These are phyloP conservation scores for Sialis lutaria DNA, from an alignment of 2,888 invertebrate species.

Conservation along the genomic window DNA sequence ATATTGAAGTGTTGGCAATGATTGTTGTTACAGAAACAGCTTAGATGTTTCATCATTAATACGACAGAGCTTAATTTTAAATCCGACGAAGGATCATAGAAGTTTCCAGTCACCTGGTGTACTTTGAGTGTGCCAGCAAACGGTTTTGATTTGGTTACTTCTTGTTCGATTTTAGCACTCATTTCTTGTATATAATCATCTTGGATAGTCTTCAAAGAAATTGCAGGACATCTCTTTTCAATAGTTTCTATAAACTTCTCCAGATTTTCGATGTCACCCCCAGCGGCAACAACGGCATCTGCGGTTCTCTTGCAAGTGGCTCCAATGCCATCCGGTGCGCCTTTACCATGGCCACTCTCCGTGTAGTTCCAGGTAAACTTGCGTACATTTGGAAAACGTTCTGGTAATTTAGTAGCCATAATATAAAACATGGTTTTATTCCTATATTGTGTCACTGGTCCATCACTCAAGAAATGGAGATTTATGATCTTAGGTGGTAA, in stretches of 20 bases:
- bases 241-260: slow-evolving; percentile 10
- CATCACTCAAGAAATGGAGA: slow-evolving; percentile 13
- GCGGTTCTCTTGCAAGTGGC: slow-evolving; percentile 16
- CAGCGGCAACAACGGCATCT: slow-evolving; percentile 13
- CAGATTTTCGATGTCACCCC: slow-evolving; percentile 14
- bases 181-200: not conserved
- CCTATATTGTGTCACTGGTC: slow-evolving; percentile 16
- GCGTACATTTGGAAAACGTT: not conserved
- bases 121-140: slow-evolving; percentile 3
- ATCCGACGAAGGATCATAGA: slow-evolving; percentile 17
- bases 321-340: slow-evolving; percentile 17
- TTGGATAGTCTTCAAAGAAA: not conserved
- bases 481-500: slow-evolving; percentile 4
- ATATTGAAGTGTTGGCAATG: slow-evolving; percentile 2
- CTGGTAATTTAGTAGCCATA: slow-evolving; percentile 5
- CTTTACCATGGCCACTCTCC: slow-evolving; percentile 19
- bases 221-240: not conserved
- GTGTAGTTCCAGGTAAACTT: slow-evolving; percentile 15
- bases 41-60: slow-evolving; percentile 7
- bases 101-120: slow-evolving; percentile 17
- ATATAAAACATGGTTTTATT: slow-evolving; percentile 14
- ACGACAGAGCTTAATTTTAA: slow-evolving; percentile 15
- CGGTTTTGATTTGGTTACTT: slow-evolving; percentile 4
- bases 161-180: slow-evolving; percentile 8
- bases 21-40: not conserved